These are phyloP conservation scores for Megatriorchis doriae DNA, from an alignment of 2,113 vertebrate genomes.

Conservation along the genomic window DNA sequence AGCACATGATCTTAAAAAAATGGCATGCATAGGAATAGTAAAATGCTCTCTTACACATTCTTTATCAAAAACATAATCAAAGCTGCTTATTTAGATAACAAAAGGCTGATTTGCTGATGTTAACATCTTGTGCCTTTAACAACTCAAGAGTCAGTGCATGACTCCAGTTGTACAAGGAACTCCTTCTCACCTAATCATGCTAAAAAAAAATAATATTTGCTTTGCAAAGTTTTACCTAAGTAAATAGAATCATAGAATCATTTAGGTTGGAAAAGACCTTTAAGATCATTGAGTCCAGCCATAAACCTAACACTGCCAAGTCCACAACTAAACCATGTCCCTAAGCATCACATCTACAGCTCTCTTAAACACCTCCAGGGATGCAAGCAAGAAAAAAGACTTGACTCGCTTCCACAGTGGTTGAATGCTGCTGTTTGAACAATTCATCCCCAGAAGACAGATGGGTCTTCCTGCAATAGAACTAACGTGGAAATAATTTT, in stretches of 20 bases:
- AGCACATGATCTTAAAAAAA: not conserved
- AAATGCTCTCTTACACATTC: not conserved
- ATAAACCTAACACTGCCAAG: not conserved
- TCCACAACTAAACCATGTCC: not conserved
- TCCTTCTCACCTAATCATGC: not conserved
- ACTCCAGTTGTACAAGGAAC: not conserved
- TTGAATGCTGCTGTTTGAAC: not conserved
- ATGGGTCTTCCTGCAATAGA: not conserved
- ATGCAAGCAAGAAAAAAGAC: not conserved
- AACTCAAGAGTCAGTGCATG: not conserved
- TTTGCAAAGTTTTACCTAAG: slow-evolving; percentile 13
- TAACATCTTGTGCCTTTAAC: not conserved
- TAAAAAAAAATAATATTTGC: not conserved
- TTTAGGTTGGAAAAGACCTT: not conserved
- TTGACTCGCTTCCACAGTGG: not conserved
- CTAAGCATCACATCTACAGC: no score
- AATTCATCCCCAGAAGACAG: not conserved
- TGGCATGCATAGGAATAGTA: not conserved
- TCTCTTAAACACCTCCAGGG: no score
- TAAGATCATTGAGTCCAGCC: not conserved
- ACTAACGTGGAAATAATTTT: not conserved
- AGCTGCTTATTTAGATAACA: not conserved
- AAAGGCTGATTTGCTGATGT: not conserved
- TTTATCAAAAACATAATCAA: not conserved
- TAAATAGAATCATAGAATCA: not conserved